Evolutionary conservation across 2,797 vertebrate genomes (phyloP).

Genomic region (Clarias platycephalus): DNA sequence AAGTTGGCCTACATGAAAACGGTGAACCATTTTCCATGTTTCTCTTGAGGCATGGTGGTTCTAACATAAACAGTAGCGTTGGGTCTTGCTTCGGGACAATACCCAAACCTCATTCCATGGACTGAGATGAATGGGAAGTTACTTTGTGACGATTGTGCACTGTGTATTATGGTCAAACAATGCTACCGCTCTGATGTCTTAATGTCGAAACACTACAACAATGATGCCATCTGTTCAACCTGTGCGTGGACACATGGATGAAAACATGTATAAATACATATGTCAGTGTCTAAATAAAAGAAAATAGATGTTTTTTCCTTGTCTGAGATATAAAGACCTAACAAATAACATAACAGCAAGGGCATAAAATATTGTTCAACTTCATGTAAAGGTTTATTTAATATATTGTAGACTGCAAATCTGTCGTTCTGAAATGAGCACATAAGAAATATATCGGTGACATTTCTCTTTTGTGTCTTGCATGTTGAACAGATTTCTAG

Average conservation of each 20-base stretch:
- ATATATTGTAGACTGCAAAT: not conserved
- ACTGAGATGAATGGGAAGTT: conserved; percentile 18
- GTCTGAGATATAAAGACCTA: not conserved
- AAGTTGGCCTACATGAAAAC: conserved; percentile 56
- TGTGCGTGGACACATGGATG: not conserved
- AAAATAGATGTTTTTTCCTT: not conserved
- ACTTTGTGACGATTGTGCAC: not conserved
- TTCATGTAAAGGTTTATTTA: not conserved
- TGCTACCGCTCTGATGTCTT: conserved; percentile 7
- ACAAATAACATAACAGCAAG: not conserved
- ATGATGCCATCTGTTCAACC: not conserved
- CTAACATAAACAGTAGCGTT: conserved; percentile 46
- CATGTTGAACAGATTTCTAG: conserved; percentile 45
- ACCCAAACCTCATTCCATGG: conserved; percentile 19
- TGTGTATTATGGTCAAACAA: conserved; percentile 16
- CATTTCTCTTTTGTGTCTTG: conserved; percentile 2
- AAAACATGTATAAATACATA: conserved; percentile 11
- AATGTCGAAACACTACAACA: conserved; percentile 18
- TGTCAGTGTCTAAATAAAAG: not conserved
- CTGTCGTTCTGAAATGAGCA: not conserved
- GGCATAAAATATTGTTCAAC: not conserved
- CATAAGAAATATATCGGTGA: not conserved
- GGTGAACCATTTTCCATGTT: conserved; percentile 55
- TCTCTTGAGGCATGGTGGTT: conserved; percentile 30
- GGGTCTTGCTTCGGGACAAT: conserved; percentile 41